Evolutionary conservation across 2,113 vertebrate genomes (phyloP).

Genomic region (Tyrannus savana): DNA sequence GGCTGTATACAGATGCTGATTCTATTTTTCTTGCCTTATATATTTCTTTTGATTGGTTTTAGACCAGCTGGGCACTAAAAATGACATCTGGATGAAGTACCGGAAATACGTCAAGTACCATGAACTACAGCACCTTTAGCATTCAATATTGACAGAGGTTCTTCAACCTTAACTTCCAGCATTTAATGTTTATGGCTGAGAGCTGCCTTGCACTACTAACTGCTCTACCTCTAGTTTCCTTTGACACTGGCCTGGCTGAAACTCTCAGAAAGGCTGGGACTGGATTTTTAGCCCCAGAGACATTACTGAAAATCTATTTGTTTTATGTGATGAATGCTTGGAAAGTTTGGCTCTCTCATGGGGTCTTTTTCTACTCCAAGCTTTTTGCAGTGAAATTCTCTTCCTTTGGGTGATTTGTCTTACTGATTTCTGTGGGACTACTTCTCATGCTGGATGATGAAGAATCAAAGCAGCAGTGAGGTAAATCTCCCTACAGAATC

Average conservation of each 20-base stretch:
- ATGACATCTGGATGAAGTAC: not conserved
- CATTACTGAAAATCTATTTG: not conserved
- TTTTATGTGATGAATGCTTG: not conserved
- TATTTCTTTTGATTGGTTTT: not conserved
- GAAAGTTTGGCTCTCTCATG: not conserved
- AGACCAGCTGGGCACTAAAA: not conserved
- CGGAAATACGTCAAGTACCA: not conserved
- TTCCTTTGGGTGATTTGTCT: not conserved
- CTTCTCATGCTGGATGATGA: not conserved
- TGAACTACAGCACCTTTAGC: not conserved
- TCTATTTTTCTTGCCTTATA: not conserved
- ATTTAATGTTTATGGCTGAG: not conserved
- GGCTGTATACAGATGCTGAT: not conserved
- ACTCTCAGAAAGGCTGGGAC: not conserved
- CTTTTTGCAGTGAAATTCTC: not conserved
- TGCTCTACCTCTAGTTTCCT: not conserved
- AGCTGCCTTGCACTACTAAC: not conserved
- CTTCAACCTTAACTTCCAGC: not conserved
- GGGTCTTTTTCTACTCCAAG: not conserved
- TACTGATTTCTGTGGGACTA: not conserved
- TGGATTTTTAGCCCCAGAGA: not conserved
- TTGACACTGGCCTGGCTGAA: not conserved
- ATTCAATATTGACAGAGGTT: not conserved
- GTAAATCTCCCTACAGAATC: no score
- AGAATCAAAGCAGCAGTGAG: not conserved